Evolutionary conservation across 2,113 vertebrate species (phyloP).

Genomic region (Prietella phreatophila): DNA sequence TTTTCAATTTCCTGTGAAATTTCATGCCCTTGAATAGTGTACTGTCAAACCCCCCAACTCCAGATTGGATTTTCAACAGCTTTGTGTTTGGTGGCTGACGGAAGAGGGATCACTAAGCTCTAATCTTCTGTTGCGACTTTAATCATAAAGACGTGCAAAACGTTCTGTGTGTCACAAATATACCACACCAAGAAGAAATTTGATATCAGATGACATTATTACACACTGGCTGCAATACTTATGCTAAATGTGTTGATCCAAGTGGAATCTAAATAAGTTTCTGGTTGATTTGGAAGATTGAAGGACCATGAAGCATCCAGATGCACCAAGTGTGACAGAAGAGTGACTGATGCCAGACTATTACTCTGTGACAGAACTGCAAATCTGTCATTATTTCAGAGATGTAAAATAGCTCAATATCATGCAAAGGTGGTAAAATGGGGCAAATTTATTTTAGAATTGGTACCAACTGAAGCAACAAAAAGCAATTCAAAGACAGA

Average conservation of each 20-base stretch:
- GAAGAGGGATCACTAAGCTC: constrained; percentile 2
- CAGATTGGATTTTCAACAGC: constrained; percentile 23
- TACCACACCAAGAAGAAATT: neutral
- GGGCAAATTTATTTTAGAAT: neutral
- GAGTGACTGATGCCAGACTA: neutral
- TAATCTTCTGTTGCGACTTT: neutral
- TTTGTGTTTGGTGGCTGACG: neutral
- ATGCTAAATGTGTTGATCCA: neutral
- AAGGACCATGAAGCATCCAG: neutral
- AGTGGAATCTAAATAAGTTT: neutral
- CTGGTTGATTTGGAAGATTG: neutral
- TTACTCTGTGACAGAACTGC: neutral
- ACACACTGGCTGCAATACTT: constrained; percentile 3
- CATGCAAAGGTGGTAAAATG: neutral
- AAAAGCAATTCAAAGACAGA: neutral
- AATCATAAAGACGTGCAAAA: neutral
- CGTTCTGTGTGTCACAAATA: neutral
- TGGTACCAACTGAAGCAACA: neutral
- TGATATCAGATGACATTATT: neutral
- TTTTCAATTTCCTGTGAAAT: constrained; percentile 27
- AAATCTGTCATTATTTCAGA: neutral
- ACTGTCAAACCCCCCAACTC: neutral
- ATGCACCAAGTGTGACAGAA: neutral
- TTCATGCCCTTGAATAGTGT: constrained; percentile 18
- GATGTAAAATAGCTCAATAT: neutral